phyloP scores from a whole-genome alignment of 1,140 invertebrate genomes.

The Megalopta genalis region DNA sequence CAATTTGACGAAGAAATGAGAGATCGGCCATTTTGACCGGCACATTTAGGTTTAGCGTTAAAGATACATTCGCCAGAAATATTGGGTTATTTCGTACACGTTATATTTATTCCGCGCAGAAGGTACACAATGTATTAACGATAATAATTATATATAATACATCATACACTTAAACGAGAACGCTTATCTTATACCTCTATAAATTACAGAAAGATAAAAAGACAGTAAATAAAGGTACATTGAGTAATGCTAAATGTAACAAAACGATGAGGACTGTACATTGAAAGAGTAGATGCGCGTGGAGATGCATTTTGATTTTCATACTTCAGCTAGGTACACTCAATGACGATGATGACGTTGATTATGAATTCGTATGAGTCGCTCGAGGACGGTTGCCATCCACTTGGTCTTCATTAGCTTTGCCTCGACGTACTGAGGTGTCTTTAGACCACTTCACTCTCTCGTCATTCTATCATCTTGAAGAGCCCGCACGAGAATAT shows the following conservation, averaged over 20 bases:
- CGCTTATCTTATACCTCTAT: conserved; percentile 4
- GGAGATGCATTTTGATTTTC: conserved; percentile 59
- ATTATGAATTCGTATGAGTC: conserved; percentile 48
- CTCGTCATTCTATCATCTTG: conserved; percentile 84
- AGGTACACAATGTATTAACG: conserved; percentile 43
- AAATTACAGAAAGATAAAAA: conserved; percentile 32
- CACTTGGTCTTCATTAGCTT: conserved; percentile 19
- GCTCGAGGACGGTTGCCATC: conserved; percentile 35
- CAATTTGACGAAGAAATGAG: too few species aligned
- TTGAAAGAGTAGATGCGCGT: conserved; percentile 41
- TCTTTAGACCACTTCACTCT: conserved; percentile 39
- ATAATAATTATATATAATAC: conserved; percentile 43
- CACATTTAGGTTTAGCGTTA: too few species aligned
- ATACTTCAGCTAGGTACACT: conserved; percentile 36
- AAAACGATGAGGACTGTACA: conserved; percentile 50
- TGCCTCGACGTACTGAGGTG: conserved; percentile 5
- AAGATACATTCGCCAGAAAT: background rate
- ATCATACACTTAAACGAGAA: conserved; percentile 25
- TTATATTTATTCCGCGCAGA: conserved; percentile 54
- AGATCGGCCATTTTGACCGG: too few species aligned
- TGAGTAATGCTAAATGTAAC: conserved; percentile 36
- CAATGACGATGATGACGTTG: conserved; percentile 52
- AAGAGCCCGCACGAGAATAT: conserved; percentile 87
- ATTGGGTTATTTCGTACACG: conserved; percentile 28
- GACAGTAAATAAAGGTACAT: conserved; percentile 18